A percentile compares a stretch with the other conserved stretches of the same genome.
Evolutionary conservation across 2,888 invertebrate genomes (phyloP).

Genomic region (Ecliptopera silaceata): DNA sequence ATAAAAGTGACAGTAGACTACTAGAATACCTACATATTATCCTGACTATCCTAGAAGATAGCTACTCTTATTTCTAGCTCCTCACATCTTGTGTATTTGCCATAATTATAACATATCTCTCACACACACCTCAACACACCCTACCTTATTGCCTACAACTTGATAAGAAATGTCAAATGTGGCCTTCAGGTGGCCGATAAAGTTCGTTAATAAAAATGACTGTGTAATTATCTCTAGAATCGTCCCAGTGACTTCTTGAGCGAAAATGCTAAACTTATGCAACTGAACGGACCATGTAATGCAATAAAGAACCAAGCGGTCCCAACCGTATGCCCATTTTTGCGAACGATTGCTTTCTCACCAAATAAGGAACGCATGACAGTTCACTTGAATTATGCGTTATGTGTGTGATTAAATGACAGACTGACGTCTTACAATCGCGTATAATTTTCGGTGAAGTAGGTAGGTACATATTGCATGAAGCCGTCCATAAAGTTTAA

Average conservation of each 20-base stretch:
- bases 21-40: too few relatives aligned
- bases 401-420: constrained; percentile 71
- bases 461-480: constrained; percentile 53
- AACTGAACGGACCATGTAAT: constrained; percentile 46
- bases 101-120: too few relatives aligned
- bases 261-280: constrained; percentile 62
- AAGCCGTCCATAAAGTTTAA: constrained; percentile 55
- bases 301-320: constrained; percentile 76
- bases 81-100: too few relatives aligned
- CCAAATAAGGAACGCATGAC: constrained; percentile 79
- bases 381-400: constrained; percentile 70
- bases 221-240: constrained; percentile 5
- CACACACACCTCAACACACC: too few relatives aligned
- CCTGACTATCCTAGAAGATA: too few relatives aligned
- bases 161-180: too few relatives aligned
- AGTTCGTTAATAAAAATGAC: not conserved
- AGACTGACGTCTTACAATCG: constrained; percentile 62
- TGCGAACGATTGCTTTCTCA: constrained; percentile 81
- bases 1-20: too few relatives aligned
- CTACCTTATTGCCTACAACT: too few relatives aligned
- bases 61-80: too few relatives aligned
- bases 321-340: constrained; percentile 68
- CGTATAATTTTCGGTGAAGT: constrained; percentile 62
- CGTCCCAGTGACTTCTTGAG: constrained; percentile 13
- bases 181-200: too few relatives aligned